Evolutionary conservation across 1,140 invertebrate genomes (phyloP).

Genomic region (Brachionus sp.): DNA sequence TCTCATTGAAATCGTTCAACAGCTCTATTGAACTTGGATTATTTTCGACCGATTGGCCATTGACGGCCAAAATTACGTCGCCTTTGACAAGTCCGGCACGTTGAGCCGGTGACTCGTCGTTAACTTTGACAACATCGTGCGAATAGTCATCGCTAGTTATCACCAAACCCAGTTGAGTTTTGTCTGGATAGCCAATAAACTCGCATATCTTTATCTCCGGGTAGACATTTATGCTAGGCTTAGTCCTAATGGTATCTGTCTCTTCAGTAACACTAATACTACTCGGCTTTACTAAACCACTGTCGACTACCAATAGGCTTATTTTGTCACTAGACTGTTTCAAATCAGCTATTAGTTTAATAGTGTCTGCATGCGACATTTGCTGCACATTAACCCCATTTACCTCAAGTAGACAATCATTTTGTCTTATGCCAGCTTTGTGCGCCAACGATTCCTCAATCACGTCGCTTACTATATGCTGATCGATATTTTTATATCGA

Average conservation of each 20-base stretch:
- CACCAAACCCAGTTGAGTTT: conserved; percentile 15
- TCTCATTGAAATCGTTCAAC: conserved; percentile 38
- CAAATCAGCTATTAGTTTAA: background rate
- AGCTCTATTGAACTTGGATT: conserved; percentile 22
- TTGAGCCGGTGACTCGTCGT: conserved; percentile 67
- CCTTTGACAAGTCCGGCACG: conserved; percentile 83
- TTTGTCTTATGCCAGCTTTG: conserved; percentile 2
- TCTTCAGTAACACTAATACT: background rate
- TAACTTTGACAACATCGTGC: conserved; percentile 9
- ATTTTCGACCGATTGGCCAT: conserved; percentile 67
- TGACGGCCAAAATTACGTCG: conserved; percentile 84
- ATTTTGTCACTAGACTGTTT: background rate
- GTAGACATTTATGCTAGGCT: conserved; percentile 32
- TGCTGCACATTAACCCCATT: conserved; percentile 33
- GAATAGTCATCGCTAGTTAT: conserved; percentile 42
- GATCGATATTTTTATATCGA: background rate
- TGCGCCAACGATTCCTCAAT: background rate
- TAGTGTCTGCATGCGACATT: conserved; percentile 1
- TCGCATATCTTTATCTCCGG: conserved; percentile 41
- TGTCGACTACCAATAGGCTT: conserved; percentile 2
- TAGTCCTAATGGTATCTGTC: background rate
- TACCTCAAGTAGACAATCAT: conserved; percentile 17
- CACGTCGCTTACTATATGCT: conserved; percentile 37
- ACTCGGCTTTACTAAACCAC: background rate
- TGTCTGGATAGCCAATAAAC: background rate